A percentile compares a stretch with the other conserved stretches of the same genome.
These are phyloP conservation scores for Eueremaeus valkanovi DNA, from an alignment of 2,888 invertebrate species.

Conservation along the genomic window DNA sequence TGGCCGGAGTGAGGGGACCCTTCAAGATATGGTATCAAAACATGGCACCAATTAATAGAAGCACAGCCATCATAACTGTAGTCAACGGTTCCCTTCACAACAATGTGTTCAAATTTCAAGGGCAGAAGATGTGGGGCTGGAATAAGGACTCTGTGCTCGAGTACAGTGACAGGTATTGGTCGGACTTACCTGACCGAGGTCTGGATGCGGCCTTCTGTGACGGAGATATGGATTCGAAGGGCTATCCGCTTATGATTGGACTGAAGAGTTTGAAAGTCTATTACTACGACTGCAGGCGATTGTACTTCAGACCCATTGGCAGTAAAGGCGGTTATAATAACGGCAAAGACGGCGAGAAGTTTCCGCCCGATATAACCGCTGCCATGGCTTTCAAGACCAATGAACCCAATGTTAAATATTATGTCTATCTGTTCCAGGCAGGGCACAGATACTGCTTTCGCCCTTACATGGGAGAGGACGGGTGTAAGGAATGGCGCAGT, in stretches of 20 bases:
- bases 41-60: neutral
- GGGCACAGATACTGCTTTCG: neutral
- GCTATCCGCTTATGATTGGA: neutral
- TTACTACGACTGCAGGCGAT: neutral
- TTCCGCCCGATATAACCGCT: neutral
- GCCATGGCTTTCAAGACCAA: neutral
- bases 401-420: neutral
- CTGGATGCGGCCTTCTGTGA: neutral
- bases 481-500: neutral
- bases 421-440: slow-evolving; percentile 6
- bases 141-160: neutral
- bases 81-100: neutral
- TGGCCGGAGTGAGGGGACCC: neutral
- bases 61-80: neutral
- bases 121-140: neutral
- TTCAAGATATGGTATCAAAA: neutral
- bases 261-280: neutral
- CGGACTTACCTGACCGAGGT: neutral
- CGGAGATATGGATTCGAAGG: neutral
- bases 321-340: neutral
- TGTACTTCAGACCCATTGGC: neutral
- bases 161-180: neutral
- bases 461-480: neutral
- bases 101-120: neutral
- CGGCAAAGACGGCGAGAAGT: neutral